These are phyloP conservation scores for Chaetodon auriga DNA, from an alignment of 2,113 vertebrate genomes.

Conservation along the genomic window DNA sequence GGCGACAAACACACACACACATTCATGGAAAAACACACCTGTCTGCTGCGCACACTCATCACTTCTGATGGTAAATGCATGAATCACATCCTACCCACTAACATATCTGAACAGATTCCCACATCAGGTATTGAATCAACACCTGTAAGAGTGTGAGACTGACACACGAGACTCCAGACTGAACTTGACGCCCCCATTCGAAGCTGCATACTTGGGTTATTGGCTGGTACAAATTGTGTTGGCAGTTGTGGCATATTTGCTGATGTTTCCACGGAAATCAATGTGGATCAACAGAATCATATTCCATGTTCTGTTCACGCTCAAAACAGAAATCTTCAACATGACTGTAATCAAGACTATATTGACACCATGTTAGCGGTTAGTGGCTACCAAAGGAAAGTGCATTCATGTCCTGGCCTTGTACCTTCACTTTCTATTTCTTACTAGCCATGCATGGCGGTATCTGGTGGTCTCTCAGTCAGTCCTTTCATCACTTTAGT, in stretches of 20 bases:
- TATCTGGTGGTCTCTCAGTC: not conserved
- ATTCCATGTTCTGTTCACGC: not conserved
- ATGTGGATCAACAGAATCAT: not conserved
- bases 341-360: not conserved
- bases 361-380: not conserved
- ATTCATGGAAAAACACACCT: conserved; percentile 53
- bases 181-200: not conserved
- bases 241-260: not conserved
- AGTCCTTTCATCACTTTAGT: not conserved
- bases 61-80: conserved; percentile 67
- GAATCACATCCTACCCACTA: conserved; percentile 56
- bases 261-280: not conserved
- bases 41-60: conserved; percentile 57
- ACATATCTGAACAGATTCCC: conserved; percentile 36
- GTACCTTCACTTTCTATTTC: no score
- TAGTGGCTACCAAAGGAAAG: not conserved
- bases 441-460: no score
- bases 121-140: conserved; percentile 19
- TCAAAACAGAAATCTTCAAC: not conserved
- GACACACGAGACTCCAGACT: not conserved
- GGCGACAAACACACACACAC: conserved; percentile 27
- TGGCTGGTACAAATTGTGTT: no score
- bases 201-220: not conserved
- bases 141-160: not conserved
- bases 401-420: no score